phyloP scores from a whole-genome alignment of 2,113 vertebrate species.

The Edolisoma coerulescens region DNA sequence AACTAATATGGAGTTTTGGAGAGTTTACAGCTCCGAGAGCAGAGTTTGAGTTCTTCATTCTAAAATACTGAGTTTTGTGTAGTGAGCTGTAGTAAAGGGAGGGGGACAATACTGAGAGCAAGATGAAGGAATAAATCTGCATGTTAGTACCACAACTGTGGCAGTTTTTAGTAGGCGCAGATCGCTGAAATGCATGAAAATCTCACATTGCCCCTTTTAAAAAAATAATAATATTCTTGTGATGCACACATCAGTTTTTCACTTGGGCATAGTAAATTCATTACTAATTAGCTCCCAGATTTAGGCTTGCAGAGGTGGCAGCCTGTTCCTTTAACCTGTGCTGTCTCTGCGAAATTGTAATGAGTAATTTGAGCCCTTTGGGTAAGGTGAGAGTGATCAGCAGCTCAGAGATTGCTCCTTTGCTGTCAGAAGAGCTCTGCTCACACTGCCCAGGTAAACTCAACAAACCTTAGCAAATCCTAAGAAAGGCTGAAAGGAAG shows the following conservation, averaged over 20 bases:
- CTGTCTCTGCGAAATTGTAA: not conserved
- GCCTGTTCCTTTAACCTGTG: not conserved
- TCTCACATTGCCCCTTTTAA: accelerated
- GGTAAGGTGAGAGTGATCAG: not conserved
- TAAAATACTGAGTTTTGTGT: not conserved
- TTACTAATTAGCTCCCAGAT: not conserved
- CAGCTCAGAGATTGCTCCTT: not conserved
- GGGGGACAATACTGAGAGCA: not conserved
- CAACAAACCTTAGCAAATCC: not conserved
- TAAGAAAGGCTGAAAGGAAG: not conserved
- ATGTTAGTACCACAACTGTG: not conserved
- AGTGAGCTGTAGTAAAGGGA: not conserved
- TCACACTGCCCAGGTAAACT: not conserved
- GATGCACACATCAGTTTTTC: not conserved
- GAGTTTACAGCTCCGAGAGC: not conserved
- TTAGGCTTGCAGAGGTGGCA: not conserved
- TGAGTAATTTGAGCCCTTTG: constrained; percentile 14
- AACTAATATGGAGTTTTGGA: not conserved
- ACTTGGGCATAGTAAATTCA: not conserved
- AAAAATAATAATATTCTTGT: not conserved
- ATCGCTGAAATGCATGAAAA: not conserved
- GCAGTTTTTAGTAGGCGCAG: accelerated
- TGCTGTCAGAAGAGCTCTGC: not conserved
- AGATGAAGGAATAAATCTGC: not conserved
- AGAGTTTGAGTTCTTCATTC: not conserved